These are phyloP conservation scores for Melanotaenia maccullochi DNA, from an alignment of 2,797 vertebrate genomes.

Conservation along the genomic window DNA sequence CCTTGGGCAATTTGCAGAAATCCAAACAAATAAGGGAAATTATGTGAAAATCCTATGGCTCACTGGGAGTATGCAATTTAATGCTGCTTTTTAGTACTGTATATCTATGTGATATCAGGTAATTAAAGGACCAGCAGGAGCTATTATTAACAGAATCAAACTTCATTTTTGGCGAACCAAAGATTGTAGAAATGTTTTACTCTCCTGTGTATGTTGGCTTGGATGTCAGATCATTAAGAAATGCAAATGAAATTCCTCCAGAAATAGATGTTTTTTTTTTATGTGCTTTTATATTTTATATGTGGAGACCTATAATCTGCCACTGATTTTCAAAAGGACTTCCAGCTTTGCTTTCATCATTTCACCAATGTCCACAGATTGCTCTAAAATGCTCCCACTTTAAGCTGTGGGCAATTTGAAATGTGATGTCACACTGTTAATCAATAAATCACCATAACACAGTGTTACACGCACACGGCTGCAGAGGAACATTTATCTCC, in stretches of 20 bases:
- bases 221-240: slow-evolving; percentile 50
- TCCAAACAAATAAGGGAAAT: neutral
- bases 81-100: neutral
- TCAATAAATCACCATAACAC: slow-evolving; percentile 65
- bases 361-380: slow-evolving; percentile 27
- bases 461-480: slow-evolving; percentile 39
- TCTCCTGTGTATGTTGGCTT: slow-evolving; percentile 38
- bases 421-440: slow-evolving; percentile 51
- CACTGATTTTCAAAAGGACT: slow-evolving; percentile 49
- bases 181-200: slow-evolving; percentile 25
- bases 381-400: slow-evolving; percentile 30
- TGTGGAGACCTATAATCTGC: slow-evolving; percentile 55
- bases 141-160: slow-evolving; percentile 50
- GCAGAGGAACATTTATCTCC: slow-evolving; percentile 61
- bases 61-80: neutral
- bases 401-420: slow-evolving; percentile 60
- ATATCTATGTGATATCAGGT: slow-evolving; percentile 15
- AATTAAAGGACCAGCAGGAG: slow-evolving; percentile 30
- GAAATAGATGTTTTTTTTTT: slow-evolving; percentile 50
- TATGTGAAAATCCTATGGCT: neutral
- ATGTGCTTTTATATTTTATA: slow-evolving; percentile 37
- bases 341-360: slow-evolving; percentile 30
- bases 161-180: slow-evolving; percentile 9
- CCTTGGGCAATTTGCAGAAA: neutral
- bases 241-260: slow-evolving; percentile 54